Conservation (phyloP, 2,888 invertebrate genomes). For the Thymelicus lineola region DNA sequence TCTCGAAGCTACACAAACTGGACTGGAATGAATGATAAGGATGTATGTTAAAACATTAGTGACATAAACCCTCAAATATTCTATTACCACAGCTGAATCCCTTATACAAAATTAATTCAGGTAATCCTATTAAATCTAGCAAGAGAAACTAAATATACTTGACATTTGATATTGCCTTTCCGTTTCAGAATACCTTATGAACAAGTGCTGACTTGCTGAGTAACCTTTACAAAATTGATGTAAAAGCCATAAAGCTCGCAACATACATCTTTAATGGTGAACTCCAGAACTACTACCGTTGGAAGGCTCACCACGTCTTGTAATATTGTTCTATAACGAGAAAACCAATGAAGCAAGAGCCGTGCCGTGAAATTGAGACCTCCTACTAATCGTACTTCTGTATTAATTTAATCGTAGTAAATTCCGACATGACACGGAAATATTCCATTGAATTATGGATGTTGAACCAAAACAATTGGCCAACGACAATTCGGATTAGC, state of each 20-base stretch:
- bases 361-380: neutral
- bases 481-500: constrained; percentile 29
- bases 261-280: constrained; percentile 49
- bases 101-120: neutral
- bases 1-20: too few relatives aligned
- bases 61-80: neutral
- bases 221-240: constrained; percentile 47
- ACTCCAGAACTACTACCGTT: constrained; percentile 39
- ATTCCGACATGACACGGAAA: neutral
- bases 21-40: neutral
- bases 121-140: constrained; percentile 3
- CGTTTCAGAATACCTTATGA: constrained; percentile 30
- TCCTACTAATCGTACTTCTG: neutral
- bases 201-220: constrained; percentile 27
- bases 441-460: constrained; percentile 4
- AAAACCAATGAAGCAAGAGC: neutral
- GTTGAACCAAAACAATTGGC: constrained; percentile 26
- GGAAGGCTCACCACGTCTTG: neutral
- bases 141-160: constrained; percentile 11
- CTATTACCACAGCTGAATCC: neutral
- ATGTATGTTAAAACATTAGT: neutral
- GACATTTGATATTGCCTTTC: constrained; percentile 11
- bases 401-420: neutral
- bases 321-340: neutral
- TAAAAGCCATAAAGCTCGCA: constrained; percentile 43